phyloP scores from a whole-genome alignment of 2,888 invertebrate species.

The Caradrina clavipalpis region DNA sequence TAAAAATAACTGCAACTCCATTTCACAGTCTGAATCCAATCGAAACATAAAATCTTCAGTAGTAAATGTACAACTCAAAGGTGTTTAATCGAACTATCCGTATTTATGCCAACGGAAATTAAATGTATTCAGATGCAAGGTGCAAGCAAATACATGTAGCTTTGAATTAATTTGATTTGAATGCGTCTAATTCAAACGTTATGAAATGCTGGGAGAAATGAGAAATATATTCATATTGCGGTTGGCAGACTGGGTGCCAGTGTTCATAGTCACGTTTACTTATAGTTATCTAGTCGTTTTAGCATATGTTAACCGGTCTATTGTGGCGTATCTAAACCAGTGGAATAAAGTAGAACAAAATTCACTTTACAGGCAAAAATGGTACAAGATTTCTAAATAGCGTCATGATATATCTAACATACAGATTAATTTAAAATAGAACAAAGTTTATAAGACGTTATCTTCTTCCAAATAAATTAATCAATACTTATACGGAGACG shows the following conservation, averaged over 20 bases:
- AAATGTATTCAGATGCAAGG: conserved; percentile 13
- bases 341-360: background rate
- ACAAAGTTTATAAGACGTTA: background rate
- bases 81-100: conserved; percentile 3
- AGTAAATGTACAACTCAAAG: background rate
- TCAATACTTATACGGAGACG: background rate
- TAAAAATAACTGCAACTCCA: too few relatives aligned
- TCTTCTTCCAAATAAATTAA: background rate
- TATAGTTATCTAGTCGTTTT: background rate
- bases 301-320: background rate
- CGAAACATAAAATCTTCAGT: background rate
- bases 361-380: too few relatives aligned
- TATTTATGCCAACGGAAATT: background rate
- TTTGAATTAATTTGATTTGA: conserved; percentile 17
- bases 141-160: background rate
- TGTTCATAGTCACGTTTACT: conserved; percentile 1
- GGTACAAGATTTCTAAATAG: too few relatives aligned
- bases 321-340: too few relatives aligned
- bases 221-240: conserved; percentile 7
- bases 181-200: conserved; percentile 6
- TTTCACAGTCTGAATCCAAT: background rate
- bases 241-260: background rate
- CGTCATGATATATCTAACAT: background rate
- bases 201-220: conserved; percentile 1
- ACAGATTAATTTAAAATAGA: background rate